Percentiles rank a stretch among this genome's conserved stretches.
These are phyloP conservation scores for Adrianichthys oophorus DNA, from an alignment of 2,797 vertebrate species.

Conservation along the genomic window DNA sequence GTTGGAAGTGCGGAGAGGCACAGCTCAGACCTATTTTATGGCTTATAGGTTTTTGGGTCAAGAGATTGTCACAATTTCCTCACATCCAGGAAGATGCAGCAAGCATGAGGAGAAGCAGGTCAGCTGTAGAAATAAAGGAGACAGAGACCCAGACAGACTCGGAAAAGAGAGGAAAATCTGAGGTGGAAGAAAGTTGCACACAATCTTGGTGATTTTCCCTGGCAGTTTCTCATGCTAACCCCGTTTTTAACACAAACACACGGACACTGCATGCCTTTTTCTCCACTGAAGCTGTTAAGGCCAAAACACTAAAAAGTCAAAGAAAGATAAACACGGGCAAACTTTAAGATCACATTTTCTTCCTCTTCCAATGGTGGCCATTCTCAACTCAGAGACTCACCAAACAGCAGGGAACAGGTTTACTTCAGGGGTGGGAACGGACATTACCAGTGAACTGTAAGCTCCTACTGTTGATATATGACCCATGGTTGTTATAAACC, in stretches of 20 bases:
- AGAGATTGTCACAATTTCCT: slow-evolving; percentile 64
- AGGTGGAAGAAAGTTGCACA: slow-evolving; percentile 64
- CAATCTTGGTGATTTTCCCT: slow-evolving; percentile 67
- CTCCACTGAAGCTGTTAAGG: slow-evolving; percentile 51
- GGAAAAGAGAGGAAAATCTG: slow-evolving; percentile 71
- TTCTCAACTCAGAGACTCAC: slow-evolving; percentile 47
- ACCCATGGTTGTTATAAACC: slow-evolving; percentile 65
- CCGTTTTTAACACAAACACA: slow-evolving; percentile 30
- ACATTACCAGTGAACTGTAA: slow-evolving; percentile 70
- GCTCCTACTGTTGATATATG: slow-evolving; percentile 66
- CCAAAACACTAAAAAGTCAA: slow-evolving; percentile 57
- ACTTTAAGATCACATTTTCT: slow-evolving; percentile 61
- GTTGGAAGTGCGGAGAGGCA: slow-evolving; percentile 47
- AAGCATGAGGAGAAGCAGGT: slow-evolving; percentile 65
- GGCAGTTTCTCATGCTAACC: slow-evolving; percentile 52
- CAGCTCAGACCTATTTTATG: slow-evolving; percentile 39
- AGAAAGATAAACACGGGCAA: slow-evolving; percentile 56
- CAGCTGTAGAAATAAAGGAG: slow-evolving; percentile 58
- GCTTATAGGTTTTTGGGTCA: slow-evolving; percentile 31
- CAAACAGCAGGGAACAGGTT: slow-evolving; percentile 55
- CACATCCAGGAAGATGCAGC: slow-evolving; percentile 62
- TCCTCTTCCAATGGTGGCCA: slow-evolving; percentile 44
- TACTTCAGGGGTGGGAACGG: slow-evolving; percentile 62
- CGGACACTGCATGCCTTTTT: slow-evolving; percentile 22
- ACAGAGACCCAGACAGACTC: slow-evolving; percentile 55